Conservation (phyloP, 2,888 invertebrate genomes). For the Cerastis rubricosa region DNA sequence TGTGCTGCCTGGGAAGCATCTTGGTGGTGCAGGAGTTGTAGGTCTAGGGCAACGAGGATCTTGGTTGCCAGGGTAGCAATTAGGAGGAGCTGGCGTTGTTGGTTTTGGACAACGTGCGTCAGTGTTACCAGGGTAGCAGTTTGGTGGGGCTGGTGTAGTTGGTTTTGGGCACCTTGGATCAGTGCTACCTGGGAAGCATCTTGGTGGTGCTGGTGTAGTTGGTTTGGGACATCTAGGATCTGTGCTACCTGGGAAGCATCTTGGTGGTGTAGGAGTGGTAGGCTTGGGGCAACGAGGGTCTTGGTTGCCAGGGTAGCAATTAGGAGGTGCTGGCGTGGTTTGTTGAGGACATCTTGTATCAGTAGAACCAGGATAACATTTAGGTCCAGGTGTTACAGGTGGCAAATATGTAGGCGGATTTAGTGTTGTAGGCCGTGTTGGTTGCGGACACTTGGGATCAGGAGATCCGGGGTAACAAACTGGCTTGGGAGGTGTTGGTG, state of each 20-base stretch:
- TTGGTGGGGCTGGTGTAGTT: constrained; percentile 36
- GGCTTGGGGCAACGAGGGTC: constrained; percentile 41
- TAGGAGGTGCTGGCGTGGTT: not conserved
- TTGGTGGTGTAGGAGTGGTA: constrained; percentile 69
- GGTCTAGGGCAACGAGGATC: constrained; percentile 74
- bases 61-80: not conserved
- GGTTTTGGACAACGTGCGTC: constrained; percentile 74
- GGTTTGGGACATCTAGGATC: constrained; percentile 74
- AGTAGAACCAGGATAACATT: not conserved
- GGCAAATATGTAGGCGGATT: not conserved
- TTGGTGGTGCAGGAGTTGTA: constrained; percentile 68
- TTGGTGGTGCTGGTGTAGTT: not conserved
- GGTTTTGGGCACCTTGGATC: constrained; percentile 75
- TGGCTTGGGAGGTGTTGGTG: constrained; percentile 65
- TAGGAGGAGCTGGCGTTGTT: constrained; percentile 66
- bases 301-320: constrained; percentile 10
- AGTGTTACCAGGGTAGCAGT: not conserved
- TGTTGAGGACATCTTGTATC: not conserved
- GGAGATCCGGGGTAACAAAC: constrained; percentile 70
- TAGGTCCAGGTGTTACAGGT: not conserved
- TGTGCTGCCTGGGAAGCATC: constrained; percentile 73
- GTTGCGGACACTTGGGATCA: constrained; percentile 78
- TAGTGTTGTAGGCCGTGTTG: not conserved
- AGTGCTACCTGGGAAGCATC: not conserved
- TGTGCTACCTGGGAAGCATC: constrained; percentile 73